Conservation (phyloP, 2,888 invertebrate species). For the Eurytoma adleriae region DNA sequence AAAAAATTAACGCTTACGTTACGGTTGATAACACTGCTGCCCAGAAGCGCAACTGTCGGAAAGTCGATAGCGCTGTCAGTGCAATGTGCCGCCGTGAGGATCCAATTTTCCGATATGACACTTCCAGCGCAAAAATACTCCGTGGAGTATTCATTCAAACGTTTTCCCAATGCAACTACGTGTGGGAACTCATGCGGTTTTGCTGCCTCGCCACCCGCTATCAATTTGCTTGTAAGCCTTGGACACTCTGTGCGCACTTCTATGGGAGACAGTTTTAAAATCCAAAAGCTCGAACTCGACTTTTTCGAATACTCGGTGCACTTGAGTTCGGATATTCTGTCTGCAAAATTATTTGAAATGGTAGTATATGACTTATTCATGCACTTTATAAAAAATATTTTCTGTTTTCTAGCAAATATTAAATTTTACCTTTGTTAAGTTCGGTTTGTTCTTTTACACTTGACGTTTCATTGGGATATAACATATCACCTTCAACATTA, state of each 20-base stretch:
- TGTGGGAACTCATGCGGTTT: conserved; percentile 15
- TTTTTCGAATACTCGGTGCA: conserved; percentile 19
- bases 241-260: neutral
- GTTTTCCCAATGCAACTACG: conserved; percentile 7
- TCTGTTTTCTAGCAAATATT: too few species aligned
- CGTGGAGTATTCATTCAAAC: neutral
- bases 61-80: neutral
- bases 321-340: conserved; percentile 2
- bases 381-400: too few species aligned
- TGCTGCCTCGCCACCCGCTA: neutral
- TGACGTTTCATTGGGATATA: too few species aligned
- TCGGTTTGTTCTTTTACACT: too few species aligned
- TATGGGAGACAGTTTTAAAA: neutral
- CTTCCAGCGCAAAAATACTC: conserved; percentile 26
- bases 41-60: conserved; percentile 9
- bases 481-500: too few species aligned
- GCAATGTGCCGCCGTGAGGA: conserved; percentile 24
- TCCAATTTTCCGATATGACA: conserved; percentile 29
- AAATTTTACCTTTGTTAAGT: too few species aligned
- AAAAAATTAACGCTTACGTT: conserved; percentile 9
- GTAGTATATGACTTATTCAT: too few species aligned
- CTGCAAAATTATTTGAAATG: neutral
- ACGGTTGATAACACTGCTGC: neutral
- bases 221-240: neutral
- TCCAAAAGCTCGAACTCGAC: conserved; percentile 18